A percentile compares a stretch with the other conserved stretches of the same genome.
Evolutionary conservation across 2,797 vertebrate species (phyloP).

Genomic region (Pangasius mekongensis): DNA sequence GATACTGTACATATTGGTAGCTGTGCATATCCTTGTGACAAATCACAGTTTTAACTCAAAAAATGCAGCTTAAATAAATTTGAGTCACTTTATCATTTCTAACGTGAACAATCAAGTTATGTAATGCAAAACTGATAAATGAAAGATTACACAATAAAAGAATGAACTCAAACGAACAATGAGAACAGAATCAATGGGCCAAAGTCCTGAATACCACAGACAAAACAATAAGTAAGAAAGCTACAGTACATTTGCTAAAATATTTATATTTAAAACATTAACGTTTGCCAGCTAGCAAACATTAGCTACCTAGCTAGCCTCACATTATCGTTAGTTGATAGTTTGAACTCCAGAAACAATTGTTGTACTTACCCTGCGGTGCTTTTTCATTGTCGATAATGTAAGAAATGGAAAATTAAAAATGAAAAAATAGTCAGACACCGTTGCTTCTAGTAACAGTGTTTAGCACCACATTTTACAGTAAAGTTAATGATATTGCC

Average conservation of each 20-base stretch:
- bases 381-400: neutral
- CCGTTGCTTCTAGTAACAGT: neutral
- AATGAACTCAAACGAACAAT: too few species aligned
- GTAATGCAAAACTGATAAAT: neutral
- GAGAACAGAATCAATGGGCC: neutral
- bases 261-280: neutral
- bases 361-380: neutral
- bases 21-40: neutral
- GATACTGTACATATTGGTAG: neutral
- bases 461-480: neutral
- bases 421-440: neutral
- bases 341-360: neutral
- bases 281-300: neutral
- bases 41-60: neutral
- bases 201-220: neutral
- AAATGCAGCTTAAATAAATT: neutral
- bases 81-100: neutral
- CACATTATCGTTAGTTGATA: neutral
- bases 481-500: neutral
- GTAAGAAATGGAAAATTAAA: neutral
- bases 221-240: too few species aligned
- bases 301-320: neutral
- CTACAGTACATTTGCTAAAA: neutral
- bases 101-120: neutral
- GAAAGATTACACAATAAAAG: neutral